Conservation (phyloP, 2,113 vertebrate species). For the Cinclus cinclus region DNA sequence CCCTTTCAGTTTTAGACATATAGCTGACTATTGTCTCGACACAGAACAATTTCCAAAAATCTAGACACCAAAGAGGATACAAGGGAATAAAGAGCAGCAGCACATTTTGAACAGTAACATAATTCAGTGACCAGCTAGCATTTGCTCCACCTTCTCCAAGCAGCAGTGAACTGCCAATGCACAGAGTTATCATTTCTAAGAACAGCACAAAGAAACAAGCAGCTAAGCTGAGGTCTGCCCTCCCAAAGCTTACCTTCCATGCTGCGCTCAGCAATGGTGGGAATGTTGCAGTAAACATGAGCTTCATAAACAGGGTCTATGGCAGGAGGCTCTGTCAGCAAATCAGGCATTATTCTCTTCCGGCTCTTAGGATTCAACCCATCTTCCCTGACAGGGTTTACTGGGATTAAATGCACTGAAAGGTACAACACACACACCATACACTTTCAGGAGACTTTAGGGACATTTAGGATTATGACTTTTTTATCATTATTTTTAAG, state of each 20-base stretch:
- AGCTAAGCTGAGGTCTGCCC: not conserved
- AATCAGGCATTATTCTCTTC: constrained; percentile 86
- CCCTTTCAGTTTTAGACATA: not conserved
- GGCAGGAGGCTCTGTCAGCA: constrained; percentile 80
- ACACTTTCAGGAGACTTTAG: not conserved
- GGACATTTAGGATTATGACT: not conserved
- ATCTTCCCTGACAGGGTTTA: constrained; percentile 75
- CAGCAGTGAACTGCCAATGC: not conserved
- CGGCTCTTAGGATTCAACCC: constrained; percentile 81
- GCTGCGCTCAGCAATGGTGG: constrained; percentile 84
- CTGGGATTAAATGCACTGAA: constrained; percentile 87
- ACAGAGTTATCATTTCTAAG: not conserved
- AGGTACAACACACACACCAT: not conserved
- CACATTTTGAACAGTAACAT: not conserved
- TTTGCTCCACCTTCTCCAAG: not conserved
- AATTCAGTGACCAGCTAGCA: not conserved
- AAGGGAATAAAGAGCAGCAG: not conserved
- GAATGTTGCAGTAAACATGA: constrained; percentile 89
- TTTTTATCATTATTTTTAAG: not conserved
- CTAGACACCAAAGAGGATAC: not conserved
- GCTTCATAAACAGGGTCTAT: constrained; percentile 86
- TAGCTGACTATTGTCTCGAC: not conserved
- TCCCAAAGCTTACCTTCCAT: constrained; percentile 85
- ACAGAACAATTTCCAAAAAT: not conserved
- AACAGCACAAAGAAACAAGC: fast-evolving